Conservation (phyloP, 2,888 invertebrate genomes). For the Cremastinae sp. region DNA sequence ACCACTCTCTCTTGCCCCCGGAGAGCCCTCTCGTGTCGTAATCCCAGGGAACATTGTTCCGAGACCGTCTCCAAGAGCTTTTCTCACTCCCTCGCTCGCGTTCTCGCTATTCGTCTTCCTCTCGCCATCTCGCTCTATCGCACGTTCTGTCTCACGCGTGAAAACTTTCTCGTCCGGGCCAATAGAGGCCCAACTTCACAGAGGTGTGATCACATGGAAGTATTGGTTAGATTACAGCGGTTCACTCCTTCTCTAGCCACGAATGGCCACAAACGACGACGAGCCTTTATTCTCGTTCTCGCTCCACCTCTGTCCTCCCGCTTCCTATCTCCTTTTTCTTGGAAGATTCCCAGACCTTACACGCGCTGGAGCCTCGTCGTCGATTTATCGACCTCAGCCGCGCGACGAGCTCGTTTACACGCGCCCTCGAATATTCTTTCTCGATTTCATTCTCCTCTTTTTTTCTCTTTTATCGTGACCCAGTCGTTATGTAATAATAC, state of each 20-base stretch:
- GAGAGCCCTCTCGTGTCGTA: conserved; percentile 49
- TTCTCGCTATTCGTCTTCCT: too few relatives aligned
- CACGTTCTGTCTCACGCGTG: conserved; percentile 55
- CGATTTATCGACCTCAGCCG: conserved; percentile 50
- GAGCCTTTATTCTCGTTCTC: background rate
- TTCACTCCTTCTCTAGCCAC: background rate
- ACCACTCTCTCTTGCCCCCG: conserved; percentile 29
- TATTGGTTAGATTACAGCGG: conserved; percentile 26
- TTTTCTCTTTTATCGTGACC: conserved; percentile 24
- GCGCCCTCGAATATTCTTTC: conserved; percentile 3
- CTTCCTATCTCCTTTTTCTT: conserved; percentile 19
- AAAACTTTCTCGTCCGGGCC: conserved; percentile 57
- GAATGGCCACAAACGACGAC: background rate
- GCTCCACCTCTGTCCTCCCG: conserved; percentile 16
- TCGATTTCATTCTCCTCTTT: background rate
- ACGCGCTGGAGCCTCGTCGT: conserved; percentile 20
- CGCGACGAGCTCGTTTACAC: conserved; percentile 53
- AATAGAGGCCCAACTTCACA: background rate
- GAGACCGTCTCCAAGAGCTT: conserved; percentile 25
- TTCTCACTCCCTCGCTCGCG: conserved; percentile 1
- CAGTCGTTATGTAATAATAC: conserved; percentile 27
- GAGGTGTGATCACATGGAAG: background rate
- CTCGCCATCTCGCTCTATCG: conserved; percentile 9
- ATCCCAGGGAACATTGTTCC: conserved; percentile 56
- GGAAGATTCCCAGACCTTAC: background rate